Base-by-base conservation (phyloP, 2,797 vertebrate genomes). In the Labroides dimidiatus region DNA sequence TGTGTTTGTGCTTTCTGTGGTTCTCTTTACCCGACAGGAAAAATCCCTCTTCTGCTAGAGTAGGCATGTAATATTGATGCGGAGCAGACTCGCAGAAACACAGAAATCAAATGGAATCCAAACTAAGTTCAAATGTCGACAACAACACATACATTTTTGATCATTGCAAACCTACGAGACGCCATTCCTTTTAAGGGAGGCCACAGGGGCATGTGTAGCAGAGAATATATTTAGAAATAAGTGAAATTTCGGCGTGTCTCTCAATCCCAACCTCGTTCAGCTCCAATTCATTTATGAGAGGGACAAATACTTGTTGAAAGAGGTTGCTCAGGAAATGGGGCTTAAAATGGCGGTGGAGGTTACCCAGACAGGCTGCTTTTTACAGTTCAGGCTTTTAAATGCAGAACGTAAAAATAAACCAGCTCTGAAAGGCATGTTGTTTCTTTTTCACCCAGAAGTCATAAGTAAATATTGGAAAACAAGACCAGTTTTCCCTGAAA, bases 21-120 rank as follows among this genome's bases (percentile, higher is more conserved):
- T 81, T 59, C 69, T 44, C 36, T 37, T 80, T 85, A 43, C 77
- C 73, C 78, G 54, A 79, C 63, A 81, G 72, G 53, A 79, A 81
- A 81, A 83, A 75, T 70, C 78, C 78, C 49, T 79, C 77, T 67
- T 84, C 72, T 78, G 59, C 67, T 57, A 62, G 76, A 86, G 84
- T 55, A 58, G 77, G 68, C 85, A 94, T 92, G 88, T 90, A 94
- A 90, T 92, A 93, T 92, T 94, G 86, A 93, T 93, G 91, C 75
- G 63, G 72, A 84, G 85, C 90, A 87, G 88, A 85, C 77, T 78
- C 55, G 1, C 61, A 78, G 83, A 90, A 87, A 90, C 79, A 88
- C 59, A 77, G 61, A 84, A 91, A 91, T 91, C 89, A 90, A 91
- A 92, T 90, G 87, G 89, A 91, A 89, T 86, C 80, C 39, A 79